A percentile compares a stretch with the other conserved stretches of the same genome.
Conservation (phyloP, 2,797 vertebrate genomes). For the Alfaro cultratus region DNA sequence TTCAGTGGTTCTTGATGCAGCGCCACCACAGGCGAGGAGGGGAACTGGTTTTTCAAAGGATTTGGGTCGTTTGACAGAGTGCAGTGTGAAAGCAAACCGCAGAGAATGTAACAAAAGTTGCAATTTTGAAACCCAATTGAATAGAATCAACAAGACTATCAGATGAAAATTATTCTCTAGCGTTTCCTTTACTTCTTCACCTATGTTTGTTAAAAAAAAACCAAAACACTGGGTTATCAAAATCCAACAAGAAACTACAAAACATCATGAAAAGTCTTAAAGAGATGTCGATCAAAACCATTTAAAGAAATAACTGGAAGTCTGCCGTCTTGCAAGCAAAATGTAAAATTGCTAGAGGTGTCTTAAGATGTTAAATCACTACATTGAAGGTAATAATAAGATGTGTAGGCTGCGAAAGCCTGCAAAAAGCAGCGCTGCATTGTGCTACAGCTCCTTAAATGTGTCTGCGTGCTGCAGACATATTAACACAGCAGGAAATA, state of each 20-base stretch:
- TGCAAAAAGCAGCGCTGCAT: background rate
- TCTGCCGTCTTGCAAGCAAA: background rate
- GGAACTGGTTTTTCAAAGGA: too few relatives aligned
- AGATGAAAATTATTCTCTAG: too few relatives aligned
- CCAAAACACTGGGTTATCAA: too few relatives aligned
- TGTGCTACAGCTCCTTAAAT: constrained; percentile 17
- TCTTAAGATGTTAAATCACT: background rate
- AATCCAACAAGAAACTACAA: background rate
- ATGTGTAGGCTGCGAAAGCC: background rate
- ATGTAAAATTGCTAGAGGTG: background rate
- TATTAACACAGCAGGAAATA: constrained; percentile 24
- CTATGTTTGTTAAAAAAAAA: too few relatives aligned
- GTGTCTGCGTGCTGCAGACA: constrained; percentile 10
- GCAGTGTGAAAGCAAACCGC: too few relatives aligned
- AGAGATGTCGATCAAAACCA: background rate
- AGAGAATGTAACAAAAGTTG: too few relatives aligned
- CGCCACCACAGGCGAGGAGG: too few relatives aligned
- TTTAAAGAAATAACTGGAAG: background rate
- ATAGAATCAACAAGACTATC: too few relatives aligned
- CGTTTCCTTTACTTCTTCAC: too few relatives aligned
- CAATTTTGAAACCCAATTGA: too few relatives aligned
- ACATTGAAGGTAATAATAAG: background rate
- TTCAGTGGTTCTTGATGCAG: too few relatives aligned
- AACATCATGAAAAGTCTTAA: background rate
- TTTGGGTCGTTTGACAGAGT: too few relatives aligned